Conservation (phyloP, 2,888 invertebrate genomes). For the Rhodophaea formosa region DNA sequence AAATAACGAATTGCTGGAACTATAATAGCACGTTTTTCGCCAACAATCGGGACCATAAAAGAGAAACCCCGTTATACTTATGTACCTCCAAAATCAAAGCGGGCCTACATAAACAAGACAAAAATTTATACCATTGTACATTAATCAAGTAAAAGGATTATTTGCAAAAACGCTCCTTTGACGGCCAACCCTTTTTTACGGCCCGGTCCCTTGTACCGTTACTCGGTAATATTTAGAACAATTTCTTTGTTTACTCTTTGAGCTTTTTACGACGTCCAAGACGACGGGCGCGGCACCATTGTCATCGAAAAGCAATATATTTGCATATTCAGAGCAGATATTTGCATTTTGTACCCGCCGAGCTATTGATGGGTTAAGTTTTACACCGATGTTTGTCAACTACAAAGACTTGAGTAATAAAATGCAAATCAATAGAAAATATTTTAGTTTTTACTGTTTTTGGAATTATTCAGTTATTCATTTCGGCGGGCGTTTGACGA, state of each 20-base stretch:
- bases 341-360: constrained; percentile 65
- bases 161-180: constrained; percentile 59
- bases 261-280: constrained; percentile 63
- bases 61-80: constrained; percentile 1
- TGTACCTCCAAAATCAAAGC: constrained; percentile 20
- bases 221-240: constrained; percentile 63
- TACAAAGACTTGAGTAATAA: constrained; percentile 61
- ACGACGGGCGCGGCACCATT: constrained; percentile 55
- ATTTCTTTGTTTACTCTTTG: constrained; percentile 46
- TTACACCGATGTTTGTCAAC: constrained; percentile 45
- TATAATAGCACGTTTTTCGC: not conserved
- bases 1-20: not conserved
- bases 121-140: constrained; percentile 69
- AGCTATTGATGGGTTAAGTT: constrained; percentile 52
- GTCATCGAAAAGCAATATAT: constrained; percentile 42
- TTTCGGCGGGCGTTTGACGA: constrained; percentile 18
- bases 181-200: constrained; percentile 68
- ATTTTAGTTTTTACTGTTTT: constrained; percentile 38
- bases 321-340: constrained; percentile 68
- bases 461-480: constrained; percentile 20
- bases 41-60: not conserved
- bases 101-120: constrained; percentile 52
- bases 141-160: constrained; percentile 62
- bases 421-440: constrained; percentile 60
- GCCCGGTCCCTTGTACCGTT: constrained; percentile 53